phyloP scores from a whole-genome alignment of 2,888 invertebrate species.

The Gymnocheta viridis region DNA sequence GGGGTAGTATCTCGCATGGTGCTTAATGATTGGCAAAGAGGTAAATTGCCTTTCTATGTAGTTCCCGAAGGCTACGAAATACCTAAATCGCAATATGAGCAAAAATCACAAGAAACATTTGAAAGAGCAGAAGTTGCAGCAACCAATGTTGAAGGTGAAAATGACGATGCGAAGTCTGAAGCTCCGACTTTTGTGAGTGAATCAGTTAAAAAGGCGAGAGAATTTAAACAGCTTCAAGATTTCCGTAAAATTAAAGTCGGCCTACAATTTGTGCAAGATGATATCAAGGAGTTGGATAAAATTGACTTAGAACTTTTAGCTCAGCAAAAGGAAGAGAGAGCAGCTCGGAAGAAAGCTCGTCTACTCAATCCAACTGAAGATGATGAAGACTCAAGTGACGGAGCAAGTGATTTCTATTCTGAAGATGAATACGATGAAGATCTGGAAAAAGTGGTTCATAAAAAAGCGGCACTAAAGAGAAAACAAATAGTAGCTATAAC shows the following conservation, averaged over 20 bases:
- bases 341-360: slow-evolving; percentile 76
- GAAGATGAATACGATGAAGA: slow-evolving; percentile 85
- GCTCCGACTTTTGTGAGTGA: slow-evolving; percentile 80
- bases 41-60: slow-evolving; percentile 97
- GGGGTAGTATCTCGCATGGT: slow-evolving; percentile 95
- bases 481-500: slow-evolving; percentile 81
- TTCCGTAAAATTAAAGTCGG: slow-evolving; percentile 91
- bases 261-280: slow-evolving; percentile 86
- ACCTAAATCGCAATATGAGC: slow-evolving; percentile 83
- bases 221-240: slow-evolving; percentile 86
- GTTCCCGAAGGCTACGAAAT: slow-evolving; percentile 91
- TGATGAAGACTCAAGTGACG: slow-evolving; percentile 84
- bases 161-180: slow-evolving; percentile 77
- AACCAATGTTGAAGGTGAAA: slow-evolving; percentile 70
- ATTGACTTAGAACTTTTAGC: slow-evolving; percentile 85
- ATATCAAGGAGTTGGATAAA: slow-evolving; percentile 82
- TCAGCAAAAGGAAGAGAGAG: slow-evolving; percentile 81
- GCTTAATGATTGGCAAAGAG: slow-evolving; percentile 99
- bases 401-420: slow-evolving; percentile 87
- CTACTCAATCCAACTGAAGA: slow-evolving; percentile 76
- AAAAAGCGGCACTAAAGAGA: slow-evolving; percentile 81
- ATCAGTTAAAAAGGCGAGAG: slow-evolving; percentile 82
- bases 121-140: slow-evolving; percentile 59
- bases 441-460: slow-evolving; percentile 78
- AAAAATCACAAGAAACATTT: slow-evolving; percentile 68